phyloP scores from a whole-genome alignment of 2,888 invertebrate genomes.

The Esperia sulphurella region DNA sequence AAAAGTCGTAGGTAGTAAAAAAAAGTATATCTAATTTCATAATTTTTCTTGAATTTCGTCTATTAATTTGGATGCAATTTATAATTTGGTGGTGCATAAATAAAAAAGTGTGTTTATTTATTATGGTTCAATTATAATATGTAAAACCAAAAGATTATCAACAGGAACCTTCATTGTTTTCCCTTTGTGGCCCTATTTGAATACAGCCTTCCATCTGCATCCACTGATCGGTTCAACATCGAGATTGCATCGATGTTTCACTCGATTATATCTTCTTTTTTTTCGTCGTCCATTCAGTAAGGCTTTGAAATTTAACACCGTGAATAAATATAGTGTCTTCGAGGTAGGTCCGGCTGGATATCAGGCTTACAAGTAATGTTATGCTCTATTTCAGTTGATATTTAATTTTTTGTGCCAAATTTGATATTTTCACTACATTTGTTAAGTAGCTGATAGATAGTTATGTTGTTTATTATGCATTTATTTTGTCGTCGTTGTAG shows the following conservation, averaged over 20 bases:
- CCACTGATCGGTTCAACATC: conserved; percentile 39
- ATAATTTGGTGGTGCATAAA: too few relatives aligned
- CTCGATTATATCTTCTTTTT: conserved; percentile 29
- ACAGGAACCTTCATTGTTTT: conserved; percentile 66
- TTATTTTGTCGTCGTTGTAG: too few relatives aligned
- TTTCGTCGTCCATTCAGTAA: conserved; percentile 32
- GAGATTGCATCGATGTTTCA: conserved; percentile 39
- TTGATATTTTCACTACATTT: too few relatives aligned
- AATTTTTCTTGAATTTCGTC: too few relatives aligned
- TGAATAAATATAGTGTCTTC: conserved; percentile 42
- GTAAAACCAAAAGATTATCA: conserved; percentile 50
- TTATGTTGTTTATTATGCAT: too few relatives aligned
- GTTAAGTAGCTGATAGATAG: too few relatives aligned
- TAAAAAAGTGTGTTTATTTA: too few relatives aligned
- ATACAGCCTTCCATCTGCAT: conserved; percentile 59
- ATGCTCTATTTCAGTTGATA: not conserved
- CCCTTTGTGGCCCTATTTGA: conserved; percentile 56
- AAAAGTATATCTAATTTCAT: too few relatives aligned
- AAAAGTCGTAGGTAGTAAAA: too few relatives aligned
- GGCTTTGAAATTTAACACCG: conserved; percentile 58
- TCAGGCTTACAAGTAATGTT: not conserved
- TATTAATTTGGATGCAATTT: too few relatives aligned
- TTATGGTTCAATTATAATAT: conserved; percentile 1
- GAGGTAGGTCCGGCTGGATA: conserved; percentile 37
- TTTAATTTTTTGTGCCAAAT: too few relatives aligned